phyloP scores from a whole-genome alignment of 2,113 vertebrate genomes.

The Indicator indicator region DNA sequence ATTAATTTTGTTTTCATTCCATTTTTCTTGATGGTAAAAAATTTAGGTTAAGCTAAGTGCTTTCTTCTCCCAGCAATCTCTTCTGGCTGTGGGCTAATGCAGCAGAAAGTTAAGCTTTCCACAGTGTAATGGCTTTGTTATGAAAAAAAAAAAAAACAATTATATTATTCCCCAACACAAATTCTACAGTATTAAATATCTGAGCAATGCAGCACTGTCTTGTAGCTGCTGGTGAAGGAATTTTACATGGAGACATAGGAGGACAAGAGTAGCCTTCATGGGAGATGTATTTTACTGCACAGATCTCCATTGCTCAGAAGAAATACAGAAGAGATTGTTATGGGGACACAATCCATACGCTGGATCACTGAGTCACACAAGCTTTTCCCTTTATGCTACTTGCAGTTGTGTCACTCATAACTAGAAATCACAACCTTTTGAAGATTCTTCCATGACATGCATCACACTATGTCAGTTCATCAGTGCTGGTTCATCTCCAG shows the following conservation, averaged over 20 bases:
- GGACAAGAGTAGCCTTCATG: neutral
- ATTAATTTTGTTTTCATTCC: constrained; percentile 65
- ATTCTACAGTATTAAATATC: neutral
- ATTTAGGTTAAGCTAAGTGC: constrained; percentile 42
- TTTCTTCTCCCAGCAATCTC: constrained; percentile 50
- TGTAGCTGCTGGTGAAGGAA: neutral
- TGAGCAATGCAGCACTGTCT: constrained; percentile 17
- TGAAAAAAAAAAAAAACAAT: constrained; percentile 25
- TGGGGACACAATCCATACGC: rapidly evolving
- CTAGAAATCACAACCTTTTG: neutral
- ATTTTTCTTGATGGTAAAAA: constrained; percentile 50
- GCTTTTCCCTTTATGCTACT: neutral
- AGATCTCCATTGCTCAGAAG: neutral
- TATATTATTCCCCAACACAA: constrained; percentile 50
- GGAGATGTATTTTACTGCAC: neutral
- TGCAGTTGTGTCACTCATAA: neutral
- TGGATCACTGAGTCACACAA: neutral
- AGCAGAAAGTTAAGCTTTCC: constrained; percentile 51
- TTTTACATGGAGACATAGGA: neutral
- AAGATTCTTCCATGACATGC: neutral
- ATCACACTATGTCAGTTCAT: neutral
- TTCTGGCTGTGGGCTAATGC: neutral
- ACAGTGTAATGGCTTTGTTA: constrained; percentile 52
- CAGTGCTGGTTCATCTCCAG: rapidly evolving
- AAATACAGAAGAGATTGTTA: neutral